Evolutionary conservation across 2,888 invertebrate genomes (phyloP), one percentile per base, ranked within the genome.

Genomic region (Cryptops parisi): DNA sequence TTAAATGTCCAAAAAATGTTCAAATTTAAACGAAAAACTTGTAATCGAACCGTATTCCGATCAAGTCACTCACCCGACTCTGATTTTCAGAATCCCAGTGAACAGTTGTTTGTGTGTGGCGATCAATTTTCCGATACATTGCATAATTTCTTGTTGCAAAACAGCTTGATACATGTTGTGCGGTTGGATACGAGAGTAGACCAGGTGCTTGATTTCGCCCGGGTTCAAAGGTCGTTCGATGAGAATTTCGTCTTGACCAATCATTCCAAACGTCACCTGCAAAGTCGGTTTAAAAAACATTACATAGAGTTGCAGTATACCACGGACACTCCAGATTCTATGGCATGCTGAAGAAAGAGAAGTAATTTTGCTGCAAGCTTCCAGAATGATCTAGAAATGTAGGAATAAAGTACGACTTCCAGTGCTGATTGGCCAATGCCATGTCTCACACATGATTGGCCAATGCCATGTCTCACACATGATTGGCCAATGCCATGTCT

Each of bases 211-310:
- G 52, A 98, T 90, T 72, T 96, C 96, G 1, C 83, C 81, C 0
- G 98, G 98, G 1, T 93, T 91, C 80, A 96, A 84, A 0, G 98
- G 98, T 65, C 94, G 93, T 70, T 93, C 93, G 64, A 98, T 88
- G n/a, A 90, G 85, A 0, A 89, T 88, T 72, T 97, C 97, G 62
- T 90, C 84, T 60, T 86, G 85, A 0, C 91, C 91, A 64, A 90
- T 85, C 52, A 94, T 89, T 25, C 96, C 96, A 1, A 96, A 87
- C 0, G 94, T 93, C 55, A 91, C 72, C 84, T 70, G 54, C 15
- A 47, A 12, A 6, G 15, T 38, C 40, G 9, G 33, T 4, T 45
- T 27, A 44, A n/a, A 12, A 19, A 2, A 24, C 9, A 40, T 17
- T 23, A 23, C 9, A 26, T n/a, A 21, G 12, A 56, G 21, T 12